phyloP scores from a whole-genome alignment of 2,113 vertebrate genomes.

The Crocuta crocuta region DNA sequence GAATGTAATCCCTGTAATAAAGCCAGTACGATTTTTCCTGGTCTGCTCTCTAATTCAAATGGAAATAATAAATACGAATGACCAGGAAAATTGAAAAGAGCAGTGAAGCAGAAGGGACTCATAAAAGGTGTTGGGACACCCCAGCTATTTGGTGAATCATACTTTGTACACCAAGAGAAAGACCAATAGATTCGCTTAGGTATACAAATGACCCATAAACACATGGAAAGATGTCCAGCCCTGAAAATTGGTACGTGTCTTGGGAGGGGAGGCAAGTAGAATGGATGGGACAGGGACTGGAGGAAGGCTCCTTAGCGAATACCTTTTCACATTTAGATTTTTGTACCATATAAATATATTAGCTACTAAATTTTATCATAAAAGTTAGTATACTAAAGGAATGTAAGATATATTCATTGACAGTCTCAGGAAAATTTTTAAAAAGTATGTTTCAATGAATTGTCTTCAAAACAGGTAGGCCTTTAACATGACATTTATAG shows the following conservation, averaged over 20 bases:
- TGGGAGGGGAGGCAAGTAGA: background rate
- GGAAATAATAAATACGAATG: background rate
- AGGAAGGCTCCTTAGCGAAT: background rate
- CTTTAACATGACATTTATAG: background rate
- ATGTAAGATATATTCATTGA: constrained; percentile 17
- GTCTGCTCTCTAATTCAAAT: constrained; percentile 9
- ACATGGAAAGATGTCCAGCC: background rate
- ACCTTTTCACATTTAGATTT: background rate
- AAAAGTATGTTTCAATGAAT: background rate
- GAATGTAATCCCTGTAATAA: background rate
- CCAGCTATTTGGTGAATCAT: background rate
- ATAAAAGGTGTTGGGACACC: background rate
- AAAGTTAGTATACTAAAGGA: constrained; percentile 9
- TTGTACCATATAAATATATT: background rate
- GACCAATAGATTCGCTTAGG: background rate
- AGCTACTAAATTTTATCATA: background rate
- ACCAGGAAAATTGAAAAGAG: constrained; percentile 6
- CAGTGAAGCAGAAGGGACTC: background rate
- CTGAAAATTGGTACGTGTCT: background rate
- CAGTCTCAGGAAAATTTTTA: background rate
- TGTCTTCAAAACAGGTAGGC: background rate
- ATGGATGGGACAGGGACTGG: background rate
- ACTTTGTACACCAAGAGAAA: constrained; percentile 8
- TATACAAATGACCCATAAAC: background rate
- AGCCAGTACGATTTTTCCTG: background rate